These are phyloP conservation scores for Hirtodrosophila cameraria DNA, from an alignment of 2,888 invertebrate genomes.

Conservation along the genomic window DNA sequence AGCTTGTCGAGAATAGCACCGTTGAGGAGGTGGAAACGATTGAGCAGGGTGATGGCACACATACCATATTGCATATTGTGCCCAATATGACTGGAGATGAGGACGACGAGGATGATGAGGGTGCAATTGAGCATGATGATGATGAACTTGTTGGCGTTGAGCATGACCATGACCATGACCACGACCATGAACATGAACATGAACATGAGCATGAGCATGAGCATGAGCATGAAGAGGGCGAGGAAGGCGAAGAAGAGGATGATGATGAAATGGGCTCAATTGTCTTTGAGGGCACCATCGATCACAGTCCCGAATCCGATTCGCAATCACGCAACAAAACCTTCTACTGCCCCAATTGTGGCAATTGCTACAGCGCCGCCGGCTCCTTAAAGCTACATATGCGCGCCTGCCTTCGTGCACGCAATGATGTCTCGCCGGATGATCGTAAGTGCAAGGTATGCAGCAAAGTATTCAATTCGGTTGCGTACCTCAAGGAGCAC, in stretches of 20 bases:
- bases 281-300: constrained; percentile 64
- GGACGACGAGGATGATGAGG: constrained; percentile 16
- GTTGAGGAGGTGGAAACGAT: constrained; percentile 77
- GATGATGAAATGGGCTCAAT: constrained; percentile 60
- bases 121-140: constrained; percentile 11
- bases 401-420: constrained; percentile 82
- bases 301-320: constrained; percentile 56
- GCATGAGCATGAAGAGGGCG: constrained; percentile 38
- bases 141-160: constrained; percentile 28
- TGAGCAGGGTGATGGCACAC: constrained; percentile 78
- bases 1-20: constrained; percentile 75
- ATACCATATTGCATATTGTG: constrained; percentile 78
- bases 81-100: constrained; percentile 32
- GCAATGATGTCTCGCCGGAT: constrained; percentile 79
- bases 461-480: constrained; percentile 83
- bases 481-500: constrained; percentile 83
- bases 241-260: constrained; percentile 59
- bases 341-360: constrained; percentile 83
- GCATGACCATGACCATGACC: constrained; percentile 34
- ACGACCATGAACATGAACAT: constrained; percentile 44
- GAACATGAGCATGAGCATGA: constrained; percentile 46
- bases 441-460: constrained; percentile 83
- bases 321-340: constrained; percentile 70
- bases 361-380: constrained; percentile 83
- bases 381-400: constrained; percentile 83